These are phyloP conservation scores for Drymodes brunneopygia DNA, from an alignment of 2,113 vertebrate species.

Conservation along the genomic window DNA sequence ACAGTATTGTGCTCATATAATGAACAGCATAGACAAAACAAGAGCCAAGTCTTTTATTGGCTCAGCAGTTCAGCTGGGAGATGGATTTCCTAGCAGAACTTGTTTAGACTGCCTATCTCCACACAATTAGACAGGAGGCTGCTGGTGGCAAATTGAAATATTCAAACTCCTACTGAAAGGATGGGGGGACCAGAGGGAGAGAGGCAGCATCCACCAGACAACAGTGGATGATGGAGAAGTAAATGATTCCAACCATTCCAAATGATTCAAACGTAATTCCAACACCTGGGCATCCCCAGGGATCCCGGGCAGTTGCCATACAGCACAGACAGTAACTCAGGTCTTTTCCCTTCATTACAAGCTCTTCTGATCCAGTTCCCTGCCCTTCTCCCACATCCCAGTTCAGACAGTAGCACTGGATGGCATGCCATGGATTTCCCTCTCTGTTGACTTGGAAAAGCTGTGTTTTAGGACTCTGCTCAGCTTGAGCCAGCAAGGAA, in stretches of 20 bases:
- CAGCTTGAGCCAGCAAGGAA: not conserved
- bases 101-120: not conserved
- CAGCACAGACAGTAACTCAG: fast-evolving
- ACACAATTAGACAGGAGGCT: not conserved
- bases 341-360: not conserved
- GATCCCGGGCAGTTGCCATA: not conserved
- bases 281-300: not conserved
- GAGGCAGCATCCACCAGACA: not conserved
- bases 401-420: not conserved
- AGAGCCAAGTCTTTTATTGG: not conserved
- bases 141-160: not conserved
- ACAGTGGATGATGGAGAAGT: not conserved
- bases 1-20: not conserved
- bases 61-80: not conserved
- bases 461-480: not conserved
- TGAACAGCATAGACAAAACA: not conserved
- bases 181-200: not conserved
- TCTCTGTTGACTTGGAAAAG: not conserved
- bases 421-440: not conserved
- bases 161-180: not conserved
- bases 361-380: not conserved
- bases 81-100: not conserved
- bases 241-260: not conserved
- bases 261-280: too few species aligned
- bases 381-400: not conserved